Conservation (phyloP, 92 coral and sea anemone genomes). For the Epizoanthus stellaris region DNA sequence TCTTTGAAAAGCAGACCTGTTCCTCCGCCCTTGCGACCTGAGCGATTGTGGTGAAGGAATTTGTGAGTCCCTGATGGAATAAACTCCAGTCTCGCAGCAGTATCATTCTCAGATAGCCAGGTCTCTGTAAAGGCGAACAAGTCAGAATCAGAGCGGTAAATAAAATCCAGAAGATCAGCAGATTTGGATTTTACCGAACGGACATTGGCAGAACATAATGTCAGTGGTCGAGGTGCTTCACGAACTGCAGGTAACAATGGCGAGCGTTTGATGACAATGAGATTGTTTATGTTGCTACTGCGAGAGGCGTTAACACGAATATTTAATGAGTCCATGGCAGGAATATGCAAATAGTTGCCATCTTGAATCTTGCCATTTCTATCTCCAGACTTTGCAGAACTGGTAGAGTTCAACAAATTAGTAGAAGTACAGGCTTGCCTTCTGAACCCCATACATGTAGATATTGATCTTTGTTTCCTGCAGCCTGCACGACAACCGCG, state of each 20-base stretch:
- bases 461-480: too few species aligned
- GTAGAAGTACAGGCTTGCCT: too few species aligned
- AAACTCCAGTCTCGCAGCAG: slow-evolving; percentile 56
- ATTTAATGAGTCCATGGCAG: too few species aligned
- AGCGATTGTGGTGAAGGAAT: slow-evolving; percentile 47
- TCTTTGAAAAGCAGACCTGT: slow-evolving; percentile 45
- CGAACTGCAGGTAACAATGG: slow-evolving; percentile 35
- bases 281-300: background rate
- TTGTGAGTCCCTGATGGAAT: slow-evolving; percentile 45
- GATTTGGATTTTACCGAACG: slow-evolving; percentile 48
- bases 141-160: slow-evolving; percentile 17
- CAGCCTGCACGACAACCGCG: background rate
- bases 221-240: background rate
- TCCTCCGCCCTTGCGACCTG: slow-evolving; percentile 50
- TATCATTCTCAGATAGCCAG: slow-evolving; percentile 46
- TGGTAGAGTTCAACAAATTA: too few species aligned
- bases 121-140: slow-evolving; percentile 59
- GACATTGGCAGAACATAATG: slow-evolving; percentile 32
- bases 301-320: too few species aligned
- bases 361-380: too few species aligned
- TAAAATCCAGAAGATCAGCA: slow-evolving; percentile 47
- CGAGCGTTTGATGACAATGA: slow-evolving; percentile 50
- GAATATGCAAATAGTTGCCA: too few species aligned
- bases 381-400: too few species aligned
- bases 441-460: too few species aligned